Evolutionary conservation across 2,888 invertebrate genomes (phyloP).

Genomic region (Oscheius sp.): DNA sequence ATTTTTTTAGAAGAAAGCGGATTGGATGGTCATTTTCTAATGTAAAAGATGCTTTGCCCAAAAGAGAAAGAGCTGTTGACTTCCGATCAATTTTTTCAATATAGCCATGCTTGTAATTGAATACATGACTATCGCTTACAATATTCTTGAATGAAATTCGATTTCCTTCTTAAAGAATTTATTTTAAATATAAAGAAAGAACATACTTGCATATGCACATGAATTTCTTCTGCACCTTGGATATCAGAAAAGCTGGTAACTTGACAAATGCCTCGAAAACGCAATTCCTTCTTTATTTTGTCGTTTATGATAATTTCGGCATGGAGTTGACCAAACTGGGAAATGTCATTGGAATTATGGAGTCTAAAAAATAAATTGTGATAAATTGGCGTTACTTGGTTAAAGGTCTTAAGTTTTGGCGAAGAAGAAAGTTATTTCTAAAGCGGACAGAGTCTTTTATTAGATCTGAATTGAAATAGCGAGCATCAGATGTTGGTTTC

Average conservation of each 20-base stretch:
- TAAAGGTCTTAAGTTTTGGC: slow-evolving; percentile 10
- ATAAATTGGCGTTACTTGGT: slow-evolving; percentile 22
- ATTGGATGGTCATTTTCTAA: neutral
- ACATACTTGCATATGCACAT: slow-evolving; percentile 8
- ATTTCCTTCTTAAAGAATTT: neutral
- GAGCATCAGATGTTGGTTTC: slow-evolving; percentile 45
- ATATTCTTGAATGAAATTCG: neutral
- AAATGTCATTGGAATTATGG: neutral
- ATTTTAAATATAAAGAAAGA: neutral
- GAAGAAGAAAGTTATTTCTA: too few relatives aligned
- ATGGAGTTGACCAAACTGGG: slow-evolving; percentile 6
- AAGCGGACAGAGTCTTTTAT: neutral
- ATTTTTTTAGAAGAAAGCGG: neutral
- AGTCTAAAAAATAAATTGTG: neutral
- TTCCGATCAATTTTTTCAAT: neutral
- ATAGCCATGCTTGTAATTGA: neutral
- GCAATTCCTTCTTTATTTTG: neutral
- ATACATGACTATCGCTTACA: neutral
- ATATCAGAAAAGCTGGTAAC: neutral
- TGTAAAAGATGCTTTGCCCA: neutral
- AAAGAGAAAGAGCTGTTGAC: neutral
- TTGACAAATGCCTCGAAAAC: neutral
- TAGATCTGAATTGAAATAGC: slow-evolving; percentile 43
- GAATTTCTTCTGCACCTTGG: slow-evolving; percentile 6
- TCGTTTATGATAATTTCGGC: neutral